Base-by-base conservation (phyloP, 2,888 invertebrate species). In the Ischnus inquisitorius region DNA sequence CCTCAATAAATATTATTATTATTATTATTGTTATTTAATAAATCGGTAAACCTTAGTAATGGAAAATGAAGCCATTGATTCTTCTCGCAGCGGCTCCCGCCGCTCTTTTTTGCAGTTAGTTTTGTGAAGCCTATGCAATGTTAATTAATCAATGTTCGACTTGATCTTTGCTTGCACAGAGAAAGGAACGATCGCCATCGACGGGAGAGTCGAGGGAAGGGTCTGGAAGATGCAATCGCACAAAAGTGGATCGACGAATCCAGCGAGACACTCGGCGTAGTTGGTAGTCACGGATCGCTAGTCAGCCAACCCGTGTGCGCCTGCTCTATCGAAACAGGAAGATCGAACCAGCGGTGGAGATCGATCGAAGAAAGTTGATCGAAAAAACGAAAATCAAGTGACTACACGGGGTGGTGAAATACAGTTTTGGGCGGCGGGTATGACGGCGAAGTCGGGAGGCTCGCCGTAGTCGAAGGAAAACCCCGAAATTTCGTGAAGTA, bases 371-470 rank as follows among this genome's bases (percentile, higher is more conserved):
- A 76, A 74, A n/a, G n/a, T n/a, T n/a, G n/a, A n/a, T n/a, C n/a
- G n/a, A n/a, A n/a, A n/a, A n/a, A n/a, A n/a, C n/a, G n/a, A n/a
- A 60, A 64, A 72, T 43, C 22, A 62, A 51, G 16, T 39, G n/a
- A n/a, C 69, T 16, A 62, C 14, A 46, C 16, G 22, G 14, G 34
- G 19, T 25, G 39, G 5, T 39, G 51, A 14, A 43, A 43, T 16
- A 67, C 2, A 12, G 41, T 54, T 6, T 54, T 60, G 43, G 43
- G 77, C 5, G 62, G 64, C 82, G 90, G 90, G 90, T 88, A 93
- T 92, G 93, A 92, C 92, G 92, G 92, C 89, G 80, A 92, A 92
- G 85, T 92, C 91, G 86, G 92, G 91, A 83, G 92, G 91, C 81
- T 85, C 85, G 86, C 65, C 48, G 81, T 85, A 46, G 74, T 72